Evolutionary conservation across 37 sponge, comb jelly and placozoan genomes (phyloP), one percentile per base, ranked within the genome.

Genomic region (Oscarella lobularis): DNA sequence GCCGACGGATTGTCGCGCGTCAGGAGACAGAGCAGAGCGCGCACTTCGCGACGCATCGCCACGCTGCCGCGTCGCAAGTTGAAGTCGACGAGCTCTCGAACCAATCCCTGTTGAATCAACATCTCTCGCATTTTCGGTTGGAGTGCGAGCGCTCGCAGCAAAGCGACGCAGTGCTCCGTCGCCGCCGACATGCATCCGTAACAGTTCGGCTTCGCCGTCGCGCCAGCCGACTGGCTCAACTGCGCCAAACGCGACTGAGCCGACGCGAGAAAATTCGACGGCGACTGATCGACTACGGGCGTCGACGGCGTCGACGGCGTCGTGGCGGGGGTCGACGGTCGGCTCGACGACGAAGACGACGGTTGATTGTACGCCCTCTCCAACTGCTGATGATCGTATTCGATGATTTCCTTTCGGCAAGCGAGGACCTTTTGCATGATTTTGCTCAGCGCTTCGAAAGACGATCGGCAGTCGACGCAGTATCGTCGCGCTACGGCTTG

Each of bases 171-270:
- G 54, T 92, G 86, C 31, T 89, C 93, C 0, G 79, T 78, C 0
- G 93, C 78, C 1, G 93, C 83, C 33, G 89, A 85, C 37, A 83
- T 68, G 75, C 93, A 92, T 32, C 93, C 87, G 72, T 82, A 92
- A 70, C 93, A 92, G 39, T 73, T 67, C 30, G 78, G 76, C 68
- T 84, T 77, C 14, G 74, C 32, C 66, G 60, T 74, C 9, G 20
- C 75, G 6, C 54, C 75, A 74, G 75, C 40, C 20, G 60, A 27
- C 14, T 27, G 60, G 20, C 20, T 48, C 14, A 9, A 48, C 20
- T 48, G 60, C 9, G 60, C 60, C 9, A 48, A 9, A n/a, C n/a
- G n/a, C n/a, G n/a, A n/a, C 9, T 48, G 60, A 48, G 60, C 14
- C 20, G 60, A 20, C 9, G 14, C 60, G 20, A 48, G 60, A 9